Evolutionary conservation across 2,113 vertebrate genomes (phyloP).

Genomic region (Catagonus wagneri): DNA sequence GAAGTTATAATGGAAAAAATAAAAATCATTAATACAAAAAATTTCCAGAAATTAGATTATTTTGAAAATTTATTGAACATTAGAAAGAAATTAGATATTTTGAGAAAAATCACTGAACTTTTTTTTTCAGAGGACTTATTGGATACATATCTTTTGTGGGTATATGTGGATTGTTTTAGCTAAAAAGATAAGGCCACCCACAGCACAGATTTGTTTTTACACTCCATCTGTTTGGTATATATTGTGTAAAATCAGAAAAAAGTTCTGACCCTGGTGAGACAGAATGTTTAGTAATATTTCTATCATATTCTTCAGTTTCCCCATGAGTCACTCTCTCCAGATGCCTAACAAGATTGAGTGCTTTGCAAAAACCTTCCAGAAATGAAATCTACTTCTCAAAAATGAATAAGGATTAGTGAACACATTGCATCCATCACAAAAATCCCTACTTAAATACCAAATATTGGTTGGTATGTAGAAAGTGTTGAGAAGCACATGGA

Average conservation of each 20-base stretch:
- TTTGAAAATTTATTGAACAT: not conserved
- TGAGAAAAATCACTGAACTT: not conserved
- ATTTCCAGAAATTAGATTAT: not conserved
- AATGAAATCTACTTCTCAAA: slow-evolving; percentile 24
- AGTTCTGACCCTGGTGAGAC: slow-evolving; percentile 22
- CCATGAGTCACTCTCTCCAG: slow-evolving; percentile 63
- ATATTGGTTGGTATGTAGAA: not conserved
- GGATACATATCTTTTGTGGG: not conserved
- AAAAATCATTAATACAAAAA: too few species aligned
- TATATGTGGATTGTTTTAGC: not conserved
- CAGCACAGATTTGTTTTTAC: slow-evolving; percentile 70
- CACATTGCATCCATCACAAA: slow-evolving; percentile 41
- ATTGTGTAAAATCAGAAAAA: slow-evolving; percentile 22
- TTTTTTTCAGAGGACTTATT: not conserved
- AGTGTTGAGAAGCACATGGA: not conserved
- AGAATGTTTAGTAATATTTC: slow-evolving; percentile 66
- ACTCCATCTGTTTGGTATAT: slow-evolving; percentile 73
- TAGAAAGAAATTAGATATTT: slow-evolving; percentile 40
- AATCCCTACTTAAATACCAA: slow-evolving; percentile 16
- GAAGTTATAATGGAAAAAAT: not conserved
- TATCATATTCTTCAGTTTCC: slow-evolving; percentile 68
- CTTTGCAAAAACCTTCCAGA: slow-evolving; percentile 61
- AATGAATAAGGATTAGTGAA: slow-evolving; percentile 51
- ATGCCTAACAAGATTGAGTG: slow-evolving; percentile 55
- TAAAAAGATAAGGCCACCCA: slow-evolving; percentile 70